Conservation (phyloP, 92 coral and sea anemone genomes). For the Parazoanthus darwini region DNA sequence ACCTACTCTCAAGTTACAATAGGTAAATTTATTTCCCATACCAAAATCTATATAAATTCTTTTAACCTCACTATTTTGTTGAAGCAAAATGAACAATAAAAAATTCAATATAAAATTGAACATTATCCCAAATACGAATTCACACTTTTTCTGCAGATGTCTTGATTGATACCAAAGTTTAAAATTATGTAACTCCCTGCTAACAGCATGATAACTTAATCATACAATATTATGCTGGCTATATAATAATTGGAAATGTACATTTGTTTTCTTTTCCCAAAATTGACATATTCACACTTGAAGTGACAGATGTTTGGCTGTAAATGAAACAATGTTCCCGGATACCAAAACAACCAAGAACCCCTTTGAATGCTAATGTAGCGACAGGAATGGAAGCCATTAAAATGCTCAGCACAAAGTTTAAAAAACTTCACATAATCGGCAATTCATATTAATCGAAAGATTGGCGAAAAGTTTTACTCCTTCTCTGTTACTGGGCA, state of each 20-base stretch:
- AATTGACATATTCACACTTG: background rate
- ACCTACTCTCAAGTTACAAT: too few relatives aligned
- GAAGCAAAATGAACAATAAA: too few relatives aligned
- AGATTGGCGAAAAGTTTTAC: background rate
- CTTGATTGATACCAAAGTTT: too few relatives aligned
- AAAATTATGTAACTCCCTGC: background rate
- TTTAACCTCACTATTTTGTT: too few relatives aligned
- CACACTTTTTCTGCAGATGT: too few relatives aligned
- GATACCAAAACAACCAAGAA: background rate
- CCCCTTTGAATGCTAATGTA: background rate
- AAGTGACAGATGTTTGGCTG: background rate
- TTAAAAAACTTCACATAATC: too few relatives aligned
- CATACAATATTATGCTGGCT: too few relatives aligned
- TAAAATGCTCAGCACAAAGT: slow-evolving; percentile 1
- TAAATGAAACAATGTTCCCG: background rate
- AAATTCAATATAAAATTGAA: too few relatives aligned
- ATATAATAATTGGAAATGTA: too few relatives aligned
- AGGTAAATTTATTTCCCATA: too few relatives aligned
- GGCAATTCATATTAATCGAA: background rate
- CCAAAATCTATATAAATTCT: too few relatives aligned
- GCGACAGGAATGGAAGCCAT: slow-evolving; percentile 10
- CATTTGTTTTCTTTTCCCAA: background rate
- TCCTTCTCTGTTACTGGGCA: slow-evolving; percentile 1
- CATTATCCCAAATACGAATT: too few relatives aligned
- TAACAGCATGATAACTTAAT: background rate